These are phyloP conservation scores for Axis porcinus DNA, from an alignment of 2,113 vertebrate genomes.

Conservation along the genomic window DNA sequence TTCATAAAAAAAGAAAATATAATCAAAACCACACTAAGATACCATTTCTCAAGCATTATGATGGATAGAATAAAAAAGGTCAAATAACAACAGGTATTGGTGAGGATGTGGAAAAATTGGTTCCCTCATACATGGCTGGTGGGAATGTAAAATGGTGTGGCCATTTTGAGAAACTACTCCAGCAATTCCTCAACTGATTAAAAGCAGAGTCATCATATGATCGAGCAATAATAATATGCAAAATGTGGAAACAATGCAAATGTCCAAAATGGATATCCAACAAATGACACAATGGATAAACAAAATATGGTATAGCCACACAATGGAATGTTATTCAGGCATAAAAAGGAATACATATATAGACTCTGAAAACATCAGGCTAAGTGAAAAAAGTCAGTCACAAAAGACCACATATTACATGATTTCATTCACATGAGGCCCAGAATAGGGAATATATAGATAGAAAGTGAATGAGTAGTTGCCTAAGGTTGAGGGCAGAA, in stretches of 20 bases:
- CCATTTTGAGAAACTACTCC: background rate
- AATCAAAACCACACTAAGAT: background rate
- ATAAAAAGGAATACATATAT: background rate
- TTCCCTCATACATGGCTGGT: background rate
- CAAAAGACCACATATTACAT: background rate
- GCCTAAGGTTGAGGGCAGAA: background rate
- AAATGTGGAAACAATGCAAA: background rate
- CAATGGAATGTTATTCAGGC: background rate
- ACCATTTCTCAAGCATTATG: background rate
- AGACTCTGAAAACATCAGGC: background rate
- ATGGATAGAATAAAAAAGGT: background rate
- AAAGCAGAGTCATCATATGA: background rate
- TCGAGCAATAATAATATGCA: background rate
- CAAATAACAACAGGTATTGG: background rate
- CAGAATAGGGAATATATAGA: background rate
- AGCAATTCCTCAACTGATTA: constrained; percentile 3
- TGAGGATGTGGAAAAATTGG: background rate
- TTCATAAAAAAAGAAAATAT: background rate
- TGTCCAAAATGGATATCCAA: background rate
- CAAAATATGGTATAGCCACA: background rate
- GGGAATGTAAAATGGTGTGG: background rate
- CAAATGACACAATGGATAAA: background rate
- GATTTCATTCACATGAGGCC: background rate
- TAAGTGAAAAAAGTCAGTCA: background rate
- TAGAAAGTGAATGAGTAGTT: background rate